A percentile compares a stretch with the other conserved stretches of the same genome.
Conservation (phyloP, 2,113 vertebrate genomes). For the Phrynosoma platyrhinos region DNA sequence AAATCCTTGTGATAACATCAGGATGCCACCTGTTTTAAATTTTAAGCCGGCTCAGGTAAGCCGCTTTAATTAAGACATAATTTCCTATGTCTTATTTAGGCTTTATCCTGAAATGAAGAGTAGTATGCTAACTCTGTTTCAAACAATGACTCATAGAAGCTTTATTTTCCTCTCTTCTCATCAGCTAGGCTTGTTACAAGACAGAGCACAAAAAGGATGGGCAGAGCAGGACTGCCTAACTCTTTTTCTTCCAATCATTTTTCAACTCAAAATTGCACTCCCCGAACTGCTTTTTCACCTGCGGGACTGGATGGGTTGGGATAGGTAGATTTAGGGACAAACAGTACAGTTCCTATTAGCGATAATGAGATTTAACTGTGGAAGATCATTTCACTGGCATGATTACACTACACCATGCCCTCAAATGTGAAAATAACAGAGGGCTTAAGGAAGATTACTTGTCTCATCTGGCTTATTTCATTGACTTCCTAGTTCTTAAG, state of each 20-base stretch:
- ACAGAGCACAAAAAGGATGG: too few relatives aligned
- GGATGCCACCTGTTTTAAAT: too few relatives aligned
- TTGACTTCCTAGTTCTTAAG: conserved; percentile 19
- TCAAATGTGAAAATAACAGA: conserved; percentile 23
- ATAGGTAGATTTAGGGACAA: neutral
- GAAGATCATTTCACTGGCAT: conserved; percentile 11
- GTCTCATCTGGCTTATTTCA: conserved; percentile 13
- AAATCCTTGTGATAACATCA: too few relatives aligned
- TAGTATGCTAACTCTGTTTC: too few relatives aligned
- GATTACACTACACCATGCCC: neutral
- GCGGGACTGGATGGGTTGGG: neutral
- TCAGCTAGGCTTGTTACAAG: too few relatives aligned
- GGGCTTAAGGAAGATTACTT: conserved; percentile 31
- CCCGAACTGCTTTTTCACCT: neutral
- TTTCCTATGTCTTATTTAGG: too few relatives aligned
- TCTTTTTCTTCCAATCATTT: too few relatives aligned
- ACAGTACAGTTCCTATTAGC: neutral
- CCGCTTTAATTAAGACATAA: too few relatives aligned
- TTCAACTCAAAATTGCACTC: neutral
- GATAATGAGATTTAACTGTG: neutral
- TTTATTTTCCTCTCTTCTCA: too few relatives aligned
- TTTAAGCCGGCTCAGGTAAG: too few relatives aligned
- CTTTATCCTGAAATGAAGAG: too few relatives aligned
- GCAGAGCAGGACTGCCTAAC: neutral
- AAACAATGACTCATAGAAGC: too few relatives aligned